Evolutionary conservation across 1,140 invertebrate genomes (phyloP).

Genomic region (Aphelenchoides fujianensis): DNA sequence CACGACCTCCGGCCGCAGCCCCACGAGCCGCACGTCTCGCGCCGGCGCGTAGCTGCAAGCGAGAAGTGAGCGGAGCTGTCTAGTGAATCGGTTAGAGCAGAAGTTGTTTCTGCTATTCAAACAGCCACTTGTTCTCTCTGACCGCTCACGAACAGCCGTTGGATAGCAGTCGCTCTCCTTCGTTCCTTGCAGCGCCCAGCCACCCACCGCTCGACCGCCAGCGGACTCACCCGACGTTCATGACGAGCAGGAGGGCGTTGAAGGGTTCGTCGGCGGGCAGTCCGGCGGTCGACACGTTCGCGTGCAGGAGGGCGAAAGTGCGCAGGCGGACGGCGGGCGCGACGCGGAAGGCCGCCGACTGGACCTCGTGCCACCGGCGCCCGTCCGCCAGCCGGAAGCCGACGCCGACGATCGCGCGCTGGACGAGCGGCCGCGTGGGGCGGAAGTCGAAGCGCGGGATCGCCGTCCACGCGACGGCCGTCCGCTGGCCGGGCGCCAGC

Average conservation of each 20-base stretch:
- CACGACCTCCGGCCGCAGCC: too few relatives aligned
- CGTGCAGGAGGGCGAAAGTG: not conserved
- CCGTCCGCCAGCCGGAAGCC: not conserved
- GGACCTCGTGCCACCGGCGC: not conserved
- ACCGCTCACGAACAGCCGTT: too few relatives aligned
- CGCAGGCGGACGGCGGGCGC: not conserved
- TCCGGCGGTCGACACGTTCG: not conserved
- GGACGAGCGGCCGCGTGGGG: not conserved
- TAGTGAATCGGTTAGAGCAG: too few relatives aligned
- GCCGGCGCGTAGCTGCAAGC: constrained; percentile 3
- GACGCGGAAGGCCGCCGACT: not conserved
- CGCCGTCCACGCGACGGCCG: not conserved
- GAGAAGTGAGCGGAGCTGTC: not conserved
- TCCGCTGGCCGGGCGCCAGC: not conserved
- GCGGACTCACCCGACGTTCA: constrained; percentile 17
- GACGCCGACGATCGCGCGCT: constrained; percentile 5
- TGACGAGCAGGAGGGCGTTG: not conserved
- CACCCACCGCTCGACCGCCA: too few relatives aligned
- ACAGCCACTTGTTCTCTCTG: too few relatives aligned
- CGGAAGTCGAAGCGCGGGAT: not conserved
- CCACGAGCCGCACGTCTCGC: too few relatives aligned
- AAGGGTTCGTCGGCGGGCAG: not conserved
- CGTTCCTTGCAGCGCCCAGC: too few relatives aligned
- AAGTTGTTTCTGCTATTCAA: too few relatives aligned
- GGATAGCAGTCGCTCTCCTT: too few relatives aligned